Evolutionary conservation across 2,797 vertebrate genomes (phyloP), one percentile per base, ranked within the genome.

Genomic region (Anabas testudineus): DNA sequence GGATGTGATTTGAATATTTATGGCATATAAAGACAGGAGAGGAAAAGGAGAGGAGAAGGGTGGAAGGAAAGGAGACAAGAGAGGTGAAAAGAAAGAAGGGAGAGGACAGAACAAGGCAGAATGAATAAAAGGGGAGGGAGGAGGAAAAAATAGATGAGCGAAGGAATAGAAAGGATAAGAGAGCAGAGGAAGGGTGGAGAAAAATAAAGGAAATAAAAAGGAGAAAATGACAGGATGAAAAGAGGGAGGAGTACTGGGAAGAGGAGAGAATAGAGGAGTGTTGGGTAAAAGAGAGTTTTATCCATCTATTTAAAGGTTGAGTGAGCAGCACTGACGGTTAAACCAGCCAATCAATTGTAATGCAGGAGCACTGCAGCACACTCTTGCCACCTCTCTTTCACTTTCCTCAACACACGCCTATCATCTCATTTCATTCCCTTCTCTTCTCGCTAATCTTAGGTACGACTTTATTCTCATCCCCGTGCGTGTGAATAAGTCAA

Each of bases 341-440:
- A 88, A 90, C 70, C 74, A 85, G 84, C 76, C 85, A 87, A 89
- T 91, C 86, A 87, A 90, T 88, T 86, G 85, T 82, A 85, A 89
- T 91, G 87, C 85, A 80, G 81, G 64, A 84, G 78, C 80, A 80
- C 82, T 89, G 88, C 89, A 86, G 86, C 82, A 88, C 79, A 68
- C 71, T 71, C 71, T 72, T 43, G 57, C 67, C 74, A 81, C 78
- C 64, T 74, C 62, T 81, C 71, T 77, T 82, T 87, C 66, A 70
- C 81, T 81, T 63, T 45, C 63, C 53, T 75, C 68, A 24, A 57
- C 53, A 69, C 1, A 5, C 62, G 58, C 54, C 67, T 76, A 76
- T 83, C 80, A 28, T 48, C 76, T 73, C 39, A 62, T 79, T 71
- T 83, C 30, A 71, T 75, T 61, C 58, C 19, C 39, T 49, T 48